Evolutionary conservation across 2,797 vertebrate species (phyloP), one percentile per base, ranked within the genome.

Genomic region (Eidolon dupreanum): DNA sequence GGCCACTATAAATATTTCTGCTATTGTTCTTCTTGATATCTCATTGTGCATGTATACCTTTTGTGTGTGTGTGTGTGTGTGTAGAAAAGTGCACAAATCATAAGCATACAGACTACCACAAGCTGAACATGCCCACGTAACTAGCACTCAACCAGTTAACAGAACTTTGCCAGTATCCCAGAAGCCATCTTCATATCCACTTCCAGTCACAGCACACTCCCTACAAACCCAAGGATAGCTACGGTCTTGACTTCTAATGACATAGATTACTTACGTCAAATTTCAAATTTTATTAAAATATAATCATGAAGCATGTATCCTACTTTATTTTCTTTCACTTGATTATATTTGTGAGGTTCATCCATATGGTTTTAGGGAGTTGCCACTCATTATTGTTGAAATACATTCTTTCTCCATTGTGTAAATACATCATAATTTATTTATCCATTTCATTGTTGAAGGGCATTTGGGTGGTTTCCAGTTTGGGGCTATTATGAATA

Each of bases 341-440:
- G 89, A 36, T 73, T 70, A 6, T 63, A 24, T 70, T 77, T 65
- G 46, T 59, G 41, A 85, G 49, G 16, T 46, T 77, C 33, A 43
- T n/a, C 20, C 33, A 20, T 57, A 13, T 87, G 24, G 7, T 31
- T 79, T 46, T n/a, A 84, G 55, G 17, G 53, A n/a, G 46, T 43
- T 41, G 38, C 89, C 11, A 33, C 61, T 86, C 59, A 28, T 51
- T 77, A 5, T 43, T 8, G 13, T 19, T 16, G 57, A 87, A 53
- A 41, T 61, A 28, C 53, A 46, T 41, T 85, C 38, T 93, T 38
- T 87, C 55, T 73, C 53, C 3, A 7, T 20, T 91, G 73, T 74
- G 65, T 51, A 51, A 63, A 5, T 41, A 24, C 51, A 68, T 36
- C 71, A 75, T 92, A 55, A 93, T 90, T 93, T 93, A 85, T 85